Conservation (phyloP, 1,140 invertebrate species). For the Watersipora subatra region DNA sequence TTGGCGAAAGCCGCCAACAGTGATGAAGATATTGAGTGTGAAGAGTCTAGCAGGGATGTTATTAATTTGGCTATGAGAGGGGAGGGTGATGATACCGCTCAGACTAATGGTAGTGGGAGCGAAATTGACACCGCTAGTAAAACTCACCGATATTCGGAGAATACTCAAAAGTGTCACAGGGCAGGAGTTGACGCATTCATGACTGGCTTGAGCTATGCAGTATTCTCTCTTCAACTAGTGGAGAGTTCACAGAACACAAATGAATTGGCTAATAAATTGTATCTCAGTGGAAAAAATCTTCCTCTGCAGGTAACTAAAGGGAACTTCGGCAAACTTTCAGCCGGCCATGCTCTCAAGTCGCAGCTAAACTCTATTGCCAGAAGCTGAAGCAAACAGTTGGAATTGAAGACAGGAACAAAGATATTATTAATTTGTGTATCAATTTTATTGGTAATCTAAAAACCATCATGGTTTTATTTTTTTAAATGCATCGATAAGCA, state of each 20-base stretch:
- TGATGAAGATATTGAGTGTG: not conserved
- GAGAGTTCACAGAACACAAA: conserved; percentile 16
- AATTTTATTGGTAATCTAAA: too few relatives aligned
- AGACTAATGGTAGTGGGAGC: not conserved
- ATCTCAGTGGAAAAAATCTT: conserved; percentile 35
- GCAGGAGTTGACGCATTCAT: conserved; percentile 45
- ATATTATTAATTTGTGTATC: too few relatives aligned
- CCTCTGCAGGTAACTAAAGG: conserved; percentile 33
- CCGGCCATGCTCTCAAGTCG: too few relatives aligned
- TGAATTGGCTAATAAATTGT: conserved; percentile 29
- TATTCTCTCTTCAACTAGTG: conserved; percentile 16
- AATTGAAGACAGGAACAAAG: too few relatives aligned
- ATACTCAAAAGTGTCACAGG: conserved; percentile 23
- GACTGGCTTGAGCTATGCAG: conserved; percentile 40
- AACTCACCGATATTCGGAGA: not conserved
- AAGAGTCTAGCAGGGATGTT: not conserved
- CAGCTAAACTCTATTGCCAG: too few relatives aligned
- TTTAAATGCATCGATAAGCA: not conserved
- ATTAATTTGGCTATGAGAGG: not conserved
- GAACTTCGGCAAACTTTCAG: conserved; percentile 29
- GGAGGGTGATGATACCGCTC: not conserved
- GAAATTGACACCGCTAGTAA: not conserved
- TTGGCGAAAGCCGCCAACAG: conserved; percentile 6
- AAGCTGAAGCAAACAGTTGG: too few relatives aligned
- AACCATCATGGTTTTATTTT: not conserved